phyloP scores from a whole-genome alignment of 2,888 invertebrate genomes.

The Teleogryllus oceanicus region DNA sequence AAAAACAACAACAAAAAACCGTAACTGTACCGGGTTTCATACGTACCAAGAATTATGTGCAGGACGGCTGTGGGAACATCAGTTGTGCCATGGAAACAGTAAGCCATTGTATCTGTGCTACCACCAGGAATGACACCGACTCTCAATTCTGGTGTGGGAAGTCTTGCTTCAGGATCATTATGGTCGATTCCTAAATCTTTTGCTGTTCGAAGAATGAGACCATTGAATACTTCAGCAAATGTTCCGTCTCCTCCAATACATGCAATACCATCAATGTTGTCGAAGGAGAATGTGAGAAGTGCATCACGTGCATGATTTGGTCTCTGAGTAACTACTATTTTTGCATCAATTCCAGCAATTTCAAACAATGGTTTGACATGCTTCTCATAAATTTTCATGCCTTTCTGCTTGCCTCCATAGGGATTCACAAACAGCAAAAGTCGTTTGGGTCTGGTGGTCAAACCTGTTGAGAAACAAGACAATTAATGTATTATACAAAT shows the following conservation, averaged over 20 bases:
- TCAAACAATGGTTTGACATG: constrained; percentile 64
- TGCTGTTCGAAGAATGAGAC: constrained; percentile 60
- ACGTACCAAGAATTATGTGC: constrained; percentile 69
- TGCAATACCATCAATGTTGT: constrained; percentile 60
- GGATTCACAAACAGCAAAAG: constrained; percentile 80
- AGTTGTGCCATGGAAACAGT: constrained; percentile 72
- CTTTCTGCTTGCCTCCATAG: constrained; percentile 73
- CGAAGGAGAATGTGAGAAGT: constrained; percentile 50
- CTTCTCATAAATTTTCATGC: constrained; percentile 68
- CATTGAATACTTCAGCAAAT: constrained; percentile 75
- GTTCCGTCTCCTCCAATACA: constrained; percentile 87
- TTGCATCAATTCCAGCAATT: constrained; percentile 63
- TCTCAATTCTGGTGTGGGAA: constrained; percentile 53
- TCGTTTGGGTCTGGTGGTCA: constrained; percentile 61
- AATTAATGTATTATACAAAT: not conserved
- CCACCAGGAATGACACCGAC: constrained; percentile 72
- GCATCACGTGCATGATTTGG: constrained; percentile 74
- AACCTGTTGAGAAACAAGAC: constrained; percentile 46
- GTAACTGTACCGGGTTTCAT: not conserved
- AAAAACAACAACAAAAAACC: too few species aligned
- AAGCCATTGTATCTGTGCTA: constrained; percentile 75
- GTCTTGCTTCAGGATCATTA: constrained; percentile 51
- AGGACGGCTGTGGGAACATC: constrained; percentile 78
- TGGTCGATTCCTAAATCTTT: constrained; percentile 54
- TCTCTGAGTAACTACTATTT: constrained; percentile 66